Evolutionary conservation across 2,113 vertebrate genomes (phyloP).

Genomic region (Macroglossus sobrinus): DNA sequence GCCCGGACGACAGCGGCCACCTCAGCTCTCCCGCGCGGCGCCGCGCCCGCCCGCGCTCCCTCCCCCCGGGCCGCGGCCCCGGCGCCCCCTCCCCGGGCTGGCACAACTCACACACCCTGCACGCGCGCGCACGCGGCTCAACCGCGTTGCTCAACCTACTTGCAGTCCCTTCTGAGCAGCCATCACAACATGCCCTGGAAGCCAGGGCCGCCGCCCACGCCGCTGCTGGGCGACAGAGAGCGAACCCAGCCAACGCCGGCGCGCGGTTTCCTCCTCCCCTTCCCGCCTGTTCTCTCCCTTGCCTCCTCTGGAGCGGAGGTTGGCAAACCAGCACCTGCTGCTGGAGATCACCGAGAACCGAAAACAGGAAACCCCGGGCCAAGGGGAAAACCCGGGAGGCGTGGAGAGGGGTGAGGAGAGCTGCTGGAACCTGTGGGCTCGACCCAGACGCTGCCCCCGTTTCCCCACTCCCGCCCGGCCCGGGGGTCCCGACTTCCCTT

Average conservation of each 20-base stretch:
- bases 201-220: slow-evolving; percentile 28
- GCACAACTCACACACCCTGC: background rate
- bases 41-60: background rate
- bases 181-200: slow-evolving; percentile 48
- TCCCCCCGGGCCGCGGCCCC: background rate
- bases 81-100: background rate
- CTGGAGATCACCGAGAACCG: slow-evolving; percentile 74
- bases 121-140: background rate
- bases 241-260: slow-evolving; percentile 15
- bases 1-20: background rate
- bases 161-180: slow-evolving; percentile 57
- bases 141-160: slow-evolving; percentile 39
- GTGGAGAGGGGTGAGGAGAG: slow-evolving; percentile 58
- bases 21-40: background rate
- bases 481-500: background rate
- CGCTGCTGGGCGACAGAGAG: background rate
- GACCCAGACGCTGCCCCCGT: background rate
- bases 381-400: slow-evolving; percentile 71
- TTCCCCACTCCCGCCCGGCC: background rate
- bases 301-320: slow-evolving; percentile 21
- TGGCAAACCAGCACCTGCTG: slow-evolving; percentile 75
- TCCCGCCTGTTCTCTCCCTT: background rate
- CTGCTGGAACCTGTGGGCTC: slow-evolving; percentile 48
- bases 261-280: slow-evolving; percentile 22
- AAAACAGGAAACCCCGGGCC: slow-evolving; percentile 73